A percentile compares a stretch with the other conserved stretches of the same genome.
Conservation (phyloP, 2,888 invertebrate species). For the Dicyrtoma fusca region DNA sequence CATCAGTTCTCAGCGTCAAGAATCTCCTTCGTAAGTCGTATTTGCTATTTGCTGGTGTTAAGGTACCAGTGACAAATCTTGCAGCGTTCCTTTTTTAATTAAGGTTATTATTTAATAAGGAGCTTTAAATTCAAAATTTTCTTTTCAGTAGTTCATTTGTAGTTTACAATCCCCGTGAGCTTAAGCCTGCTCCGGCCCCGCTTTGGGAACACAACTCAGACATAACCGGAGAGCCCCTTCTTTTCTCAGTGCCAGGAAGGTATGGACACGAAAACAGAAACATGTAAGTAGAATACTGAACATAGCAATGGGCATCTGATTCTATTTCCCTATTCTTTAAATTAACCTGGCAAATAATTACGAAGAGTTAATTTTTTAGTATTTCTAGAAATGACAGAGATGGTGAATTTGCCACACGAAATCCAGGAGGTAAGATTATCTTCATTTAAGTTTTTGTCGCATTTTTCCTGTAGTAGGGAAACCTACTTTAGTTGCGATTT, state of each 20-base stretch:
- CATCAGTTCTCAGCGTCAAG: background rate
- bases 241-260: too few relatives aligned
- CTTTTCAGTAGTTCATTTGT: conserved; percentile 10
- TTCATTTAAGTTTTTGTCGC: background rate
- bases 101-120: background rate
- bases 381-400: conserved; percentile 7
- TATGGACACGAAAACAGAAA: background rate
- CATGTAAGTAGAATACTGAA: background rate
- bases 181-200: too few relatives aligned
- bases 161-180: conserved; percentile 15
- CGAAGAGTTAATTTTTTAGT: background rate
- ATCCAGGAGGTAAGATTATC: conserved; percentile 2
- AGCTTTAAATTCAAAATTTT: too few relatives aligned
- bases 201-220: too few relatives aligned
- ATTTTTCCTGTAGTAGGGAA: too few relatives aligned
- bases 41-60: too few relatives aligned
- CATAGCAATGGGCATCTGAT: too few relatives aligned
- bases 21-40: conserved; percentile 18
- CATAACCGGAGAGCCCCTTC: too few relatives aligned
- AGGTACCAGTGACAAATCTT: too few relatives aligned
- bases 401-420: background rate
- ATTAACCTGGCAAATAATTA: background rate
- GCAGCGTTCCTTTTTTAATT: too few relatives aligned
- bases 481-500: too few relatives aligned
- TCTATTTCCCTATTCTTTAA: too few relatives aligned